Conservation (phyloP, 2,888 invertebrate genomes). For the Crematogaster levior region DNA sequence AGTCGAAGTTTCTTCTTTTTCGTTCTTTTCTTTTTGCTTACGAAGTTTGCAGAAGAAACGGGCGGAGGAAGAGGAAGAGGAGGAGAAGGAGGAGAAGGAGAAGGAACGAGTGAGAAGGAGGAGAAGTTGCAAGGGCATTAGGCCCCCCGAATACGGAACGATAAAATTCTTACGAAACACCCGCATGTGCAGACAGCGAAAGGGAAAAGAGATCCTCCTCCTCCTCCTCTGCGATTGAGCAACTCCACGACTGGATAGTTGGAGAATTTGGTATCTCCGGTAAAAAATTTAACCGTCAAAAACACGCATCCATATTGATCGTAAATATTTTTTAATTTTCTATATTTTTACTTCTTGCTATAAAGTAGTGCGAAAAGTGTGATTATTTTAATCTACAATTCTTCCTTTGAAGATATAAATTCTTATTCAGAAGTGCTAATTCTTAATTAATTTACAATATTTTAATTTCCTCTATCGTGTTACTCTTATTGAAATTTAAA, state of each 20-base stretch:
- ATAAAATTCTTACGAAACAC: conserved; percentile 78
- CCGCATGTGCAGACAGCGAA: conserved; percentile 40
- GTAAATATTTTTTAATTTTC: not conserved
- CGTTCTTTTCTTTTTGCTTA: conserved; percentile 23
- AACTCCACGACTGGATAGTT: conserved; percentile 54
- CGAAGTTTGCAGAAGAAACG: conserved; percentile 44
- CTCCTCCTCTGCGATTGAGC: conserved; percentile 57
- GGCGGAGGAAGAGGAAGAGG: conserved; percentile 37
- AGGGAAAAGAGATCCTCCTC: conserved; percentile 42
- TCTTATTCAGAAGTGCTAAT: not conserved
- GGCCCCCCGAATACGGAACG: conserved; percentile 75
- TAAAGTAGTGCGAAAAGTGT: not conserved
- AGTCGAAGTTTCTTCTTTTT: conserved; percentile 63
- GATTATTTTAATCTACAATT: not conserved
- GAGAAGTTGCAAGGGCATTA: conserved; percentile 74
- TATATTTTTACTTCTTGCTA: not conserved
- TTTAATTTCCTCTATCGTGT: not conserved
- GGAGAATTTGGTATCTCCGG: conserved; percentile 4
- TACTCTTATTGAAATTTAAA: not conserved
- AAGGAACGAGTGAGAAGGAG: conserved; percentile 37
- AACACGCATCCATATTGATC: not conserved
- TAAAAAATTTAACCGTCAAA: conserved; percentile 52
- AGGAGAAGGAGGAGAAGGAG: conserved; percentile 40
- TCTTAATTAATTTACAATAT: not conserved
- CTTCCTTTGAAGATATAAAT: not conserved